A percentile compares a stretch with the other conserved stretches of the same genome.
Evolutionary conservation across 2,888 invertebrate genomes (phyloP).

Genomic region (Tachina lurida): DNA sequence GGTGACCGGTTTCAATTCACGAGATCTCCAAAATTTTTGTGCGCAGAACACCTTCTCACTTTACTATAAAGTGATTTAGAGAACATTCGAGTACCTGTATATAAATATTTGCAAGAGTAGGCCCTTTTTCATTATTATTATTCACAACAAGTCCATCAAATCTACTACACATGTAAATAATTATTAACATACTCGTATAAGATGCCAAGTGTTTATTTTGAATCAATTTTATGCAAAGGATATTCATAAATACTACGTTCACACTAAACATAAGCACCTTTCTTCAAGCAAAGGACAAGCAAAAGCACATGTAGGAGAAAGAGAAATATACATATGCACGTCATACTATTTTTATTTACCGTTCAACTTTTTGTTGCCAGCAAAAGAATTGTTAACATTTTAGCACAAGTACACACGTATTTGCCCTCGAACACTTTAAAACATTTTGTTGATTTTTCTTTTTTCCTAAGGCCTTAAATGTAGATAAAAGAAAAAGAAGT

Average conservation of each 20-base stretch:
- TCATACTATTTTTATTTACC: background rate
- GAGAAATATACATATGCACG: too few relatives aligned
- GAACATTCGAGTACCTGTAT: too few relatives aligned
- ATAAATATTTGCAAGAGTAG: too few relatives aligned
- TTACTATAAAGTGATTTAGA: too few relatives aligned
- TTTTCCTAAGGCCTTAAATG: background rate
- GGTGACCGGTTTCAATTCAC: too few relatives aligned
- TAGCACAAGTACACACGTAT: background rate
- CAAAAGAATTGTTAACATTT: background rate
- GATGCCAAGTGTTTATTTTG: background rate
- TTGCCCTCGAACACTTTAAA: background rate
- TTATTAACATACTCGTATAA: background rate
- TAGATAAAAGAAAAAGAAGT: background rate
- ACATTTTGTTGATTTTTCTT: background rate
- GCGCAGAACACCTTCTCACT: too few relatives aligned
- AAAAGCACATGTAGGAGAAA: background rate
- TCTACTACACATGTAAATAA: background rate
- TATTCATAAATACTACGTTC: background rate
- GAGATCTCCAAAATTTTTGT: too few relatives aligned
- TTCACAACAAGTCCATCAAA: too few relatives aligned
- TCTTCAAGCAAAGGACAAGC: slow-evolving; percentile 1
- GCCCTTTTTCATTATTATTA: too few relatives aligned
- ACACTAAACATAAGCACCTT: background rate
- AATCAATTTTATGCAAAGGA: background rate
- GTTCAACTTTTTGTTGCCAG: slow-evolving; percentile 11